A percentile compares a stretch with the other conserved stretches of the same genome.
These are phyloP conservation scores for Phalacrocorax pelagicus DNA, from an alignment of 2,113 vertebrate genomes.

Conservation along the genomic window DNA sequence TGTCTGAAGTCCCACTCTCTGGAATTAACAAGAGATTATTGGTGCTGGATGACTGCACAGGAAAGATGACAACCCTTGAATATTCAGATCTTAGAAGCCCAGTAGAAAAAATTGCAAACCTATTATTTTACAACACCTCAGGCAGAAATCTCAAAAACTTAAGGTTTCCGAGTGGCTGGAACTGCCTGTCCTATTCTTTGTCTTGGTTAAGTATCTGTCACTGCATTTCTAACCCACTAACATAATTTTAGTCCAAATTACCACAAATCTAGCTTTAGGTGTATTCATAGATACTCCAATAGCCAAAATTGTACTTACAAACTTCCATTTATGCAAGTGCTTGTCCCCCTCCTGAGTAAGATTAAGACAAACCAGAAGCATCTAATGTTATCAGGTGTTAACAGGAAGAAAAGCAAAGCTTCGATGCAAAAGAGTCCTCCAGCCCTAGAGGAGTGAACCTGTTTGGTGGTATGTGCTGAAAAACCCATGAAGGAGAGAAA, in stretches of 20 bases:
- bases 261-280: background rate
- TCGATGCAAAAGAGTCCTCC: background rate
- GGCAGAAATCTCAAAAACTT: background rate
- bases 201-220: background rate
- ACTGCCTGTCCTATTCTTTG: background rate
- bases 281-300: background rate
- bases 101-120: background rate
- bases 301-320: background rate
- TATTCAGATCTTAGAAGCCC: background rate
- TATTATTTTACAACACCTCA: background rate
- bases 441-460: background rate
- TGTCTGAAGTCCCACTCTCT: background rate
- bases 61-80: background rate
- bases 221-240: background rate
- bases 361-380: background rate
- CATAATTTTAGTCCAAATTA: background rate
- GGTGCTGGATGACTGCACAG: background rate
- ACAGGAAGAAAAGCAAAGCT: background rate
- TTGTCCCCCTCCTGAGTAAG: background rate
- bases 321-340: background rate
- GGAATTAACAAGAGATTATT: background rate
- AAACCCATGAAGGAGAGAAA: background rate
- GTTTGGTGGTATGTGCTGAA: background rate
- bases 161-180: background rate
- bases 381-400: background rate